Conservation (phyloP, 2,113 vertebrate genomes). For the Balaeniceps rex region DNA sequence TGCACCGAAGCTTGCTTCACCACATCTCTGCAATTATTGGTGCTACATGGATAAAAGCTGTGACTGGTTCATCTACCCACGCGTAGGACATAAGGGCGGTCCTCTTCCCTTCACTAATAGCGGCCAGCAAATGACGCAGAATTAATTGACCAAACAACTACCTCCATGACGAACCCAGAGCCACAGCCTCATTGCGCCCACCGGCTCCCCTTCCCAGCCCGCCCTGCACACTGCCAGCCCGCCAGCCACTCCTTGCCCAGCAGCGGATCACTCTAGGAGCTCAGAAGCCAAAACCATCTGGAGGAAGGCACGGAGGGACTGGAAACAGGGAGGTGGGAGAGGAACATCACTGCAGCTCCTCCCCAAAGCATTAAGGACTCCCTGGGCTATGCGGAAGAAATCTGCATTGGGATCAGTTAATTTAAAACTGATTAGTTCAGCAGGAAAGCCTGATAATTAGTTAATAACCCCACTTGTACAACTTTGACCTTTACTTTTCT, state of each 20-base stretch:
- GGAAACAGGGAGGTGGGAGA: background rate
- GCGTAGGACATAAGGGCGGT: accelerated
- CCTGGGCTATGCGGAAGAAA: background rate
- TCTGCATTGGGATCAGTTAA: background rate
- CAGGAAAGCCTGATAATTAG: background rate
- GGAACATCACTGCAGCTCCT: background rate
- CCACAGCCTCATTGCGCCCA: background rate
- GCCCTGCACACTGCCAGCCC: accelerated
- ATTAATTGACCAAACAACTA: background rate
- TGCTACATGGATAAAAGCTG: background rate
- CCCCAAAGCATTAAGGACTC: too few relatives aligned
- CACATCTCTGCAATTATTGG: background rate
- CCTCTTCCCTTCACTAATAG: background rate
- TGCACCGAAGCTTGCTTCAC: background rate
- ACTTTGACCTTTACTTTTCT: background rate
- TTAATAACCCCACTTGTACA: background rate
- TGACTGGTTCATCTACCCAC: background rate
- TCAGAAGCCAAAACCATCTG: background rate
- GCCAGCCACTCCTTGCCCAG: background rate
- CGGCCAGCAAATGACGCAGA: accelerated
- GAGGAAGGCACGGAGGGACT: background rate
- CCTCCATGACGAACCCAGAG: background rate
- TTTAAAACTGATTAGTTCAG: background rate
- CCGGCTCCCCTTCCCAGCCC: background rate
- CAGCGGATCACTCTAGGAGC: background rate